These are phyloP conservation scores for Lophotis ruficrista DNA, from an alignment of 2,113 vertebrate species.

Conservation along the genomic window DNA sequence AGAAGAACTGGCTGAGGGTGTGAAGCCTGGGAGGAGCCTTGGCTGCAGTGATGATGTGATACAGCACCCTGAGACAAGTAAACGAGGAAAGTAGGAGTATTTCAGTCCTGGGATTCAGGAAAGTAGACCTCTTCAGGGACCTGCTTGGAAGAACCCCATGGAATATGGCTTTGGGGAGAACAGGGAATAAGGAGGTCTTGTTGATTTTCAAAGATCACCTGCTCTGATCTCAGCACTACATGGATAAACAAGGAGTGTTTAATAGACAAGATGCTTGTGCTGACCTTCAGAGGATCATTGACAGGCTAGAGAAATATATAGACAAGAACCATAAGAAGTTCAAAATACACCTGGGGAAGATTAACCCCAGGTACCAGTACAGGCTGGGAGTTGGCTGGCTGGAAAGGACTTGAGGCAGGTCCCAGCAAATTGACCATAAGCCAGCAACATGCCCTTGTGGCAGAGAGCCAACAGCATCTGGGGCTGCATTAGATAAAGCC, in stretches of 20 bases:
- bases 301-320: not conserved
- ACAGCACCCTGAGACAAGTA: not conserved
- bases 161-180: not conserved
- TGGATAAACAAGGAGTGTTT: not conserved
- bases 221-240: not conserved
- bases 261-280: not conserved
- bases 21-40: not conserved
- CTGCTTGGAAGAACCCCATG: not conserved
- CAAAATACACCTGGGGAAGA: not conserved
- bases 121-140: not conserved
- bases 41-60: not conserved
- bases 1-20: not conserved
- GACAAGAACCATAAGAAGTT: not conserved
- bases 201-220: not conserved
- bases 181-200: not conserved
- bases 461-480: not conserved
- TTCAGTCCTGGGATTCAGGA: not conserved
- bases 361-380: not conserved
- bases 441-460: not conserved
- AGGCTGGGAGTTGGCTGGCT: not conserved
- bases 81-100: not conserved
- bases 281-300: not conserved
- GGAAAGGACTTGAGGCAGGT: not conserved
- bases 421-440: not conserved
- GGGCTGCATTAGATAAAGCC: not conserved